Conservation (phyloP, 1,140 invertebrate genomes). For the Pachyrhynchus sulphureomaculatus region DNA sequence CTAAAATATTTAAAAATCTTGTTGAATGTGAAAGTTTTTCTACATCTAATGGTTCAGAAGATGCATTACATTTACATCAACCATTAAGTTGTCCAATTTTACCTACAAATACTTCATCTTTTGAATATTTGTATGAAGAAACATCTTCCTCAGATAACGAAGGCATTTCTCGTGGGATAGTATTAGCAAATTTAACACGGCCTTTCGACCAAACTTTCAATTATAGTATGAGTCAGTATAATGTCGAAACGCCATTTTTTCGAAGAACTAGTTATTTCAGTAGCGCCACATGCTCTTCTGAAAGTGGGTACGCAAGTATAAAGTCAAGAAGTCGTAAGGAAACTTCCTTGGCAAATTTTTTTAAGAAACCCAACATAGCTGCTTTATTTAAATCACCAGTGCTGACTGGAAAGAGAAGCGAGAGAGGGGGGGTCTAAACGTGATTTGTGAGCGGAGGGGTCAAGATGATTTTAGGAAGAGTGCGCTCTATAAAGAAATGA, state of each 20-base stretch:
- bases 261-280: neutral
- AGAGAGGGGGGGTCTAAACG: neutral
- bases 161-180: neutral
- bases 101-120: slow-evolving; percentile 17
- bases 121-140: slow-evolving; percentile 30
- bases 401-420: neutral
- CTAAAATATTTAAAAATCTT: neutral
- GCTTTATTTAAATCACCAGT: slow-evolving; percentile 27
- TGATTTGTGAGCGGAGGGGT: neutral
- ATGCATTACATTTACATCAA: neutral
- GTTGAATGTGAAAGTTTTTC: neutral
- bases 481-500: slow-evolving; percentile 20
- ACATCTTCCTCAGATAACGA: neutral
- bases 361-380: slow-evolving; percentile 33
- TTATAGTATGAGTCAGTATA: slow-evolving; percentile 15
- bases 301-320: slow-evolving; percentile 38
- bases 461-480: neutral
- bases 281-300: slow-evolving; percentile 11
- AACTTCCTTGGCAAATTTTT: slow-evolving; percentile 26
- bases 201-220: slow-evolving; percentile 16
- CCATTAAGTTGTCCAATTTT: slow-evolving; percentile 28
- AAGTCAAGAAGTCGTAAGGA: slow-evolving; percentile 17
- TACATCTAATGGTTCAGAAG: neutral
- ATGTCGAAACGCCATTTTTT: slow-evolving; percentile 7
- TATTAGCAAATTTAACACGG: neutral